Evolutionary conservation across 2,113 vertebrate species (phyloP).

Genomic region (Columba livia): DNA sequence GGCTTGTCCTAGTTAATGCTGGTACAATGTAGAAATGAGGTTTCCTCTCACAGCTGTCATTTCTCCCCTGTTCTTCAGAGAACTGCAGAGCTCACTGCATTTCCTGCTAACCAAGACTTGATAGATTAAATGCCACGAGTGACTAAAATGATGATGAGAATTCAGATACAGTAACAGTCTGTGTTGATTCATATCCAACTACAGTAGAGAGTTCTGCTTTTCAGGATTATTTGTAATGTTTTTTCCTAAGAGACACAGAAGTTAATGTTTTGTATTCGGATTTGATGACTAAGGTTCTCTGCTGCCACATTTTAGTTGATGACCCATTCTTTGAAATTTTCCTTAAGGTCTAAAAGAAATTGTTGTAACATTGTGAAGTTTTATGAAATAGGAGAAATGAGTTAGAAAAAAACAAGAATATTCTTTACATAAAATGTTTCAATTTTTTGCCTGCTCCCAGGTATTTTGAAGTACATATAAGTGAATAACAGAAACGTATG

Average conservation of each 20-base stretch:
- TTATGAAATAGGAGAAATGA: neutral
- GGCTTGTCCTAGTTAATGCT: neutral
- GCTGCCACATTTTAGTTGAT: neutral
- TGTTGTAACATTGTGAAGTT: neutral
- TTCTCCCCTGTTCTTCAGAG: neutral
- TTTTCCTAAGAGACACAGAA: neutral
- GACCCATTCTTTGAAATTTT: neutral
- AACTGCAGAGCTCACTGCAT: neutral
- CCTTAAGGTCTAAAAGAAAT: neutral
- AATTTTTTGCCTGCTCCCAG: neutral
- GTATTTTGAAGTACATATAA: neutral
- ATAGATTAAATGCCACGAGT: neutral
- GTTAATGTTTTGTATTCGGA: neutral
- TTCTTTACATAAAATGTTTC: neutral
- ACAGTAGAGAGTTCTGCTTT: neutral
- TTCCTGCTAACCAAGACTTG: neutral
- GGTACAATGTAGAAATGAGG: neutral
- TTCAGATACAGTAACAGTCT: neutral
- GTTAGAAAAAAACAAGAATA: neutral
- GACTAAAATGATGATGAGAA: neutral
- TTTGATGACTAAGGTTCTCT: neutral
- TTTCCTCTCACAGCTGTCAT: neutral
- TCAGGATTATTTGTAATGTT: neutral
- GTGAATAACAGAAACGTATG: neutral
- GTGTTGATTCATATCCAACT: neutral